Percentiles rank a stretch among this genome's conserved stretches.
Conservation (phyloP, 2,888 invertebrate species). For the Eilema griseolum region DNA sequence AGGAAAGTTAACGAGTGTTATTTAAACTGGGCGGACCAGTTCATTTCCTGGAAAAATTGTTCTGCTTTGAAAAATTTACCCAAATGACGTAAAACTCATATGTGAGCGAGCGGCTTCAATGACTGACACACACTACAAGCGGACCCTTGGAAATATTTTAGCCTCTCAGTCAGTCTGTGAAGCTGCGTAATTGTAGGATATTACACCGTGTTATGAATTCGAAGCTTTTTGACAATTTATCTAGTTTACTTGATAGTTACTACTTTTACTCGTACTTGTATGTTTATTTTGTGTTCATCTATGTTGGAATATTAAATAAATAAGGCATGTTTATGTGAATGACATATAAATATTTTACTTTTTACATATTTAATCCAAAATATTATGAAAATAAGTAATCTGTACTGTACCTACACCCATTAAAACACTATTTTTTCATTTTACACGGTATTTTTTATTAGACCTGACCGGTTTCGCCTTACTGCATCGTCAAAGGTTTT, state of each 20-base stretch:
- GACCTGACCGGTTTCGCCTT: too few relatives aligned
- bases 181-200: conserved; percentile 63
- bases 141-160: conserved; percentile 66
- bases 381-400: too few relatives aligned
- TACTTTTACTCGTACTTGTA: too few relatives aligned
- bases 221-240: conserved; percentile 39
- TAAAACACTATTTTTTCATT: too few relatives aligned
- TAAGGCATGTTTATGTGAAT: too few relatives aligned
- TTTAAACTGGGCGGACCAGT: conserved; percentile 69
- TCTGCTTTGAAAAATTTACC: conserved; percentile 79
- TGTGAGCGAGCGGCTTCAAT: conserved; percentile 60
- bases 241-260: conserved; percentile 20
- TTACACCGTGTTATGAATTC: conserved; percentile 49
- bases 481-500: too few relatives aligned
- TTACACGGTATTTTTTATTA: too few relatives aligned
- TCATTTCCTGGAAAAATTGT: conserved; percentile 73
- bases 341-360: too few relatives aligned
- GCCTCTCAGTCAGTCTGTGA: conserved; percentile 58
- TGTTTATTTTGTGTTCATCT: too few relatives aligned
- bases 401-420: too few relatives aligned
- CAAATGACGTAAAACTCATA: conserved; percentile 83
- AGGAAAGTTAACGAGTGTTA: conserved; percentile 84
- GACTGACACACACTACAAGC: conserved; percentile 61
- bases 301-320: too few relatives aligned
- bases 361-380: too few relatives aligned